Percentiles rank a stretch among this genome's conserved stretches.
These are phyloP conservation scores for Aphrophora alni DNA, from an alignment of 2,888 invertebrate species.

Conservation along the genomic window DNA sequence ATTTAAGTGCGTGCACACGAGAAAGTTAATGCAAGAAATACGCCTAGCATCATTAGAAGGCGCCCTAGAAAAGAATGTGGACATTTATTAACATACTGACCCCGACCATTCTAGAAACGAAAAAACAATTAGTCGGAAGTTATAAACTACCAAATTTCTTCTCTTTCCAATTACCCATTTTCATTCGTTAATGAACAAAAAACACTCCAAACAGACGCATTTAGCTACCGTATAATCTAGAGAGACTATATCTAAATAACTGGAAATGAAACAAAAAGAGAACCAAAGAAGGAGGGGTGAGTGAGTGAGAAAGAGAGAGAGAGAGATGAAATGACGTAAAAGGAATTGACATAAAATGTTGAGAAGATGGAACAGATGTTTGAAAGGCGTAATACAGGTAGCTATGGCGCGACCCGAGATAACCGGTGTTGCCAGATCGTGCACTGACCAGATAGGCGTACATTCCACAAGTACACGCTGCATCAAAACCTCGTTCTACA, in stretches of 20 bases:
- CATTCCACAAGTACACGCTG: slow-evolving; percentile 28
- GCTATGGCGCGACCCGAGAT: slow-evolving; percentile 24
- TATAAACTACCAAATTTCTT: background rate
- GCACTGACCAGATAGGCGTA: slow-evolving; percentile 5
- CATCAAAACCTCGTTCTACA: background rate
- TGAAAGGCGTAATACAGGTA: slow-evolving; percentile 45
- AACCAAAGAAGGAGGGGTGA: too few relatives aligned
- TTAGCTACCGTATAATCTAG: too few relatives aligned
- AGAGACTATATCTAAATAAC: too few relatives aligned
- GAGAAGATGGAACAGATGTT: slow-evolving; percentile 13
- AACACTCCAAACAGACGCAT: background rate
- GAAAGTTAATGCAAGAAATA: background rate
- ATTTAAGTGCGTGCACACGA: too few relatives aligned
- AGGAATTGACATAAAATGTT: slow-evolving; percentile 19
- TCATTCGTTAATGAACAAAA: background rate
- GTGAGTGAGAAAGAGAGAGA: background rate
- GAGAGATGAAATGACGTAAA: background rate
- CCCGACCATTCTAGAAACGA: background rate
- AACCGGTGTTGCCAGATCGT: slow-evolving; percentile 21
- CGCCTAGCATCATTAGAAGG: background rate
- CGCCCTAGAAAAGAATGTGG: background rate
- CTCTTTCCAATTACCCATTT: background rate
- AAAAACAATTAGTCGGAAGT: background rate
- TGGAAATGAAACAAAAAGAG: too few relatives aligned
- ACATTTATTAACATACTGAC: background rate